phyloP scores from a whole-genome alignment of 2,113 vertebrate species.

The Astatotilapia flaviijosephi region DNA sequence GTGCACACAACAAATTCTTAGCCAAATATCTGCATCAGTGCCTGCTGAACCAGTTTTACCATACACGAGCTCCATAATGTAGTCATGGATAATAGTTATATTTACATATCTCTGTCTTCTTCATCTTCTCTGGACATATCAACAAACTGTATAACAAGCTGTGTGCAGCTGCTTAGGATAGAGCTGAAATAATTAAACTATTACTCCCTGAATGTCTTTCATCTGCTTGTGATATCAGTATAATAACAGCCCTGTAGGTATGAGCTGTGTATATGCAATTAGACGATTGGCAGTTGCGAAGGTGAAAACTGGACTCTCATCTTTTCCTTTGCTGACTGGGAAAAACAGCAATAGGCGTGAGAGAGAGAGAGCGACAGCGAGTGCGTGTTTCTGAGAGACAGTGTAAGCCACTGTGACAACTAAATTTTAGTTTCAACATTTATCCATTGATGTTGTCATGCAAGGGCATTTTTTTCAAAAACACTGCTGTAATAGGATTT shows the following conservation, averaged over 20 bases:
- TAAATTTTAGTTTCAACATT: slow-evolving; percentile 1
- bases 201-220: slow-evolving; percentile 36
- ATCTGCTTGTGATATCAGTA: slow-evolving; percentile 39
- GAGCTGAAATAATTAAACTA: slow-evolving; percentile 33
- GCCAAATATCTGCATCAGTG: slow-evolving; percentile 73
- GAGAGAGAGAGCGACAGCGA: background rate
- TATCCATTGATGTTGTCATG: slow-evolving; percentile 38
- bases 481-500: slow-evolving; percentile 46
- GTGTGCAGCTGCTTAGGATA: slow-evolving; percentile 44
- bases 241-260: slow-evolving; percentile 13
- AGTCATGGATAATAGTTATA: slow-evolving; percentile 30
- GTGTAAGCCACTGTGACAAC: slow-evolving; percentile 1
- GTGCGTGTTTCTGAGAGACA: background rate
- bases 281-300: background rate
- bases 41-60: slow-evolving; percentile 69
- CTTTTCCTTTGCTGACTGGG: slow-evolving; percentile 6
- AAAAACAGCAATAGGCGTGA: background rate
- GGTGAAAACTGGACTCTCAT: background rate
- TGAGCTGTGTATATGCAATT: slow-evolving; percentile 10
- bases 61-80: slow-evolving; percentile 30
- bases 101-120: slow-evolving; percentile 29
- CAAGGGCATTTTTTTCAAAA: slow-evolving; percentile 57
- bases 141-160: slow-evolving; percentile 15
- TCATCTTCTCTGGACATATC: slow-evolving; percentile 17
- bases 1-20: slow-evolving; percentile 36